A percentile compares a stretch with the other conserved stretches of the same genome.
Evolutionary conservation across 2,113 vertebrate species (phyloP).

Genomic region (Tamias sibiricus): DNA sequence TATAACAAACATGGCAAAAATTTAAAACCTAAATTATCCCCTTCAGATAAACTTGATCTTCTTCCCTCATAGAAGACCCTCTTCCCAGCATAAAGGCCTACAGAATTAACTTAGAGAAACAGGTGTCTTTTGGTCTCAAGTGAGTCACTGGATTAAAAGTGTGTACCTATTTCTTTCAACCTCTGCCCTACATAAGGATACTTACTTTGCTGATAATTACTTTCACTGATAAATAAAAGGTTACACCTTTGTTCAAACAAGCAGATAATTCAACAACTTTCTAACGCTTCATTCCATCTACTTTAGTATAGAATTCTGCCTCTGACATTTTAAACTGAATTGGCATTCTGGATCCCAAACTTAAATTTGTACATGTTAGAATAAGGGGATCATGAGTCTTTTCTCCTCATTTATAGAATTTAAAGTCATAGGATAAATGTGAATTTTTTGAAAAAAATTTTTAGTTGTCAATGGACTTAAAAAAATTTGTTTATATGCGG

Average conservation of each 20-base stretch:
- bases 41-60: background rate
- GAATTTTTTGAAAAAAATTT: background rate
- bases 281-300: background rate
- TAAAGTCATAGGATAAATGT: background rate
- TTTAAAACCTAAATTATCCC: background rate
- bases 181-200: background rate
- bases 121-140: background rate
- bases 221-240: background rate
- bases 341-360: background rate
- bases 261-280: background rate
- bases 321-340: background rate
- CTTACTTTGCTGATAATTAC: background rate
- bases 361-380: background rate
- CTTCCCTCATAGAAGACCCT: background rate
- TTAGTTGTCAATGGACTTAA: no score
- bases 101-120: background rate
- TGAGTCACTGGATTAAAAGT: background rate
- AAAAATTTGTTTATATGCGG: no score
- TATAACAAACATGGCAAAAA: background rate
- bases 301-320: background rate
- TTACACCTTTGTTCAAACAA: slow-evolving; percentile 17
- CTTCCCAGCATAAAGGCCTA: background rate
- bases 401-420: background rate
- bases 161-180: background rate
- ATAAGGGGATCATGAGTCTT: background rate